Base-by-base conservation (phyloP, 2,113 vertebrate species). In the Polypterus bichir region DNA sequence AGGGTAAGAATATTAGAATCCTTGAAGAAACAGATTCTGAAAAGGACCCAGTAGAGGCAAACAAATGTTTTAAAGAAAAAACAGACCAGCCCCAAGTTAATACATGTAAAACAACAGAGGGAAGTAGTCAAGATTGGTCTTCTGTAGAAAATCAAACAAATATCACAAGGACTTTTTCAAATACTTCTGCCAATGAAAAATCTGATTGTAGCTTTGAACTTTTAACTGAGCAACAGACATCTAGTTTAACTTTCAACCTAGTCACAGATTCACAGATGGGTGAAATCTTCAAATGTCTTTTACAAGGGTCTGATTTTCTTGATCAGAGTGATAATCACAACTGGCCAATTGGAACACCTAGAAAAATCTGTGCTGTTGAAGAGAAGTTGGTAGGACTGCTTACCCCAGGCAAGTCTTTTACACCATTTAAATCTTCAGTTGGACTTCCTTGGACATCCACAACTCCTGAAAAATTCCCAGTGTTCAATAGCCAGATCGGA, bases 231-330 rank as follows among this genome's bases (percentile, higher is more conserved):
- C 92, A 96, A 8, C 92, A 94, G 63, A 79, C 92, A 0, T 93
- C 92, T 61, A 94, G 91, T 74, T 82, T 97, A 52, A 97, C 96
- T 0, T 98, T 94, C 74, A 94, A 97, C 77, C 81, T 97, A 62
- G 92, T 94, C 1, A 91, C 89, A 60, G 96, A 98, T 79, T 89
- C 92, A 68, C 94, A 97, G 59, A 98, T 98, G 96, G 94, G 93
- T 63, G 96, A 97, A 63, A 94, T 98, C 71, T 98, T 98, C 76
- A 95, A 92, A 75, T 94, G 89, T 73, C 89, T 98, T 46, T 71
- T 98, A 67, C 91, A 97, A 70, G 92, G 91, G n/a, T 88, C 92
- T 3, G 94, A 95, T 76, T 79, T 94, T 60, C 73, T 97, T 51
- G 92, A 94, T 52, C 81, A 65, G 66, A 82, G 70, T 5, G 68